phyloP scores from a whole-genome alignment of 2,113 vertebrate genomes.

The Sorex fumeus region DNA sequence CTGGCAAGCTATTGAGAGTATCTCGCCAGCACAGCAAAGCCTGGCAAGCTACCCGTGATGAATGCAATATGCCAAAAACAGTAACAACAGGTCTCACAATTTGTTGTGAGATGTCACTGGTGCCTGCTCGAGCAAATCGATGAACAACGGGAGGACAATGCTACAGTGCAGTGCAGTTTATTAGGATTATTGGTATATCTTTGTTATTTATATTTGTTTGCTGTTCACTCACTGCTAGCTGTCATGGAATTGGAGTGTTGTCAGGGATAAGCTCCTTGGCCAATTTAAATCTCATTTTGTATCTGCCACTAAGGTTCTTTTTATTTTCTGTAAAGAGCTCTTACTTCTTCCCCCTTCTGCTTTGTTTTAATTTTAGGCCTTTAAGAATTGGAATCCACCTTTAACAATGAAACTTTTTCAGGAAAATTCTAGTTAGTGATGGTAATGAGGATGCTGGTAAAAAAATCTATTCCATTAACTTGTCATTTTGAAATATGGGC shows the following conservation, averaged over 20 bases:
- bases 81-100: too few species aligned
- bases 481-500: slow-evolving; percentile 15
- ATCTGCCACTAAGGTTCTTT: neutral
- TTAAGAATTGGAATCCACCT: neutral
- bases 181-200: neutral
- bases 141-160: too few species aligned
- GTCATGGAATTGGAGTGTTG: neutral
- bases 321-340: neutral
- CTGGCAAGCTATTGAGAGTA: too few species aligned
- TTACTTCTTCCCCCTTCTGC: neutral
- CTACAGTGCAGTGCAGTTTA: too few species aligned
- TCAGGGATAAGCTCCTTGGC: neutral
- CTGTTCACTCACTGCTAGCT: neutral
- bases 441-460: neutral
- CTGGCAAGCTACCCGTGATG: too few species aligned
- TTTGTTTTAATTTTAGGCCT: neutral
- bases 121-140: too few species aligned
- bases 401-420: neutral
- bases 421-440: neutral
- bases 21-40: too few species aligned
- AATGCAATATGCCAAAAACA: too few species aligned
- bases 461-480: neutral
- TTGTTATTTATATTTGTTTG: neutral
- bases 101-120: too few species aligned
- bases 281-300: neutral